Evolutionary conservation across 2,113 vertebrate genomes (phyloP), one percentile per base, ranked within the genome.

Genomic region (Notarius lentiginosus): DNA sequence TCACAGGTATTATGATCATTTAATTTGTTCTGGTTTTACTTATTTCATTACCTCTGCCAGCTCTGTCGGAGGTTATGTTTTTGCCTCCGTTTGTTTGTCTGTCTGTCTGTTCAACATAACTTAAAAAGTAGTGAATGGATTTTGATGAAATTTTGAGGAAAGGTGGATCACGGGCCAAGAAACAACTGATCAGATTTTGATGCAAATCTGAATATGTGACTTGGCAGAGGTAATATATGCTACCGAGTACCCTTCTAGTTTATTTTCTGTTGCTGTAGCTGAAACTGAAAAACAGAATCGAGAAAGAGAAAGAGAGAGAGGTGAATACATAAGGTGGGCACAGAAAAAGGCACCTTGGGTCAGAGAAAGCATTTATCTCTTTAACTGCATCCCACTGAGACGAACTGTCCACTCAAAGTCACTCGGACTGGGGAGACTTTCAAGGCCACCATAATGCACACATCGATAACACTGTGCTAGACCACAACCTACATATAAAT

Each of bases 381-480:
- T 77, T 66, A 87, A 56, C 81, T 83, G 51, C 49, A 77, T 63
- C 86, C 80, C 86, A 76, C 86, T 61, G 86, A 77, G 86, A 87
- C 20, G 30, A 87, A 49, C 56, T 87, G 86, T 83, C 86, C 81
- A 77, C 58, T 68, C 60, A 87, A 83, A 87, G 86, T 87, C 86
- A 87, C 80, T 87, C 72, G 77, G 80, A 83, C 68, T 87, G 55
- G 79, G 79, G 56, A 82, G 58, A 77, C 49, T 83, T 87, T 76
- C 30, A 82, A 68, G 68, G 79, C 77, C 77, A 81, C 55, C 27
- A 18, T 51, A 55, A 51, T 17, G 30, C 73, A 22, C 63, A 18
- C 70, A 7, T 18, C 47, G 18, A 11, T 55, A 83, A 82, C 51
- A 27, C 66, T 53, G 53, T 51, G 41, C 65, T 87, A 60, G 65